A percentile compares a stretch with the other conserved stretches of the same genome.
phyloP scores from a whole-genome alignment of 2,113 vertebrate genomes.

The Anhinga anhinga region DNA sequence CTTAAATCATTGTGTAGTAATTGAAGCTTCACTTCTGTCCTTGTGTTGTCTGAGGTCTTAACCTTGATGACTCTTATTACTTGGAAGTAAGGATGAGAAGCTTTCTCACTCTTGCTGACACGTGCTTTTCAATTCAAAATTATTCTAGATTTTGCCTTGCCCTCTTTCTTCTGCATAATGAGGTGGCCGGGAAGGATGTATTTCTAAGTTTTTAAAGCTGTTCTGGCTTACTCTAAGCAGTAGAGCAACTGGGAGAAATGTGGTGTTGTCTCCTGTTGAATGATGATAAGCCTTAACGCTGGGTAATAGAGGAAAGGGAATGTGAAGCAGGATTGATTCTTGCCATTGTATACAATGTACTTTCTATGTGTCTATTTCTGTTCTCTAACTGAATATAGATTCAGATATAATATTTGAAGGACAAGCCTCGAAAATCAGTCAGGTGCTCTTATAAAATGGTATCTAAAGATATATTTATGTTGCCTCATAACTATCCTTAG shows the following conservation, averaged over 20 bases:
- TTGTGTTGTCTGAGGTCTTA: background rate
- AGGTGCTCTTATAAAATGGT: background rate
- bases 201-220: background rate
- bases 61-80: background rate
- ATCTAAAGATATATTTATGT: background rate
- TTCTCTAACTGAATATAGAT: background rate
- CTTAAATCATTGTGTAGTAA: background rate
- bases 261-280: background rate
- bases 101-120: background rate
- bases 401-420: background rate
- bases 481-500: background rate
- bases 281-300: background rate
- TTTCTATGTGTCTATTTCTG: background rate
- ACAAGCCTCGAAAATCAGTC: background rate
- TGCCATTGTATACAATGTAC: background rate
- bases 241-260: background rate
- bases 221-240: background rate
- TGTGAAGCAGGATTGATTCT: background rate
- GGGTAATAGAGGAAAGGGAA: background rate
- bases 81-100: background rate
- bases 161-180: background rate
- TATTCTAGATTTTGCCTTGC: background rate
- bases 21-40: background rate
- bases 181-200: too few species aligned
- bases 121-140: background rate